Conservation (phyloP, 2,113 vertebrate species). For the Origma solitaria region DNA sequence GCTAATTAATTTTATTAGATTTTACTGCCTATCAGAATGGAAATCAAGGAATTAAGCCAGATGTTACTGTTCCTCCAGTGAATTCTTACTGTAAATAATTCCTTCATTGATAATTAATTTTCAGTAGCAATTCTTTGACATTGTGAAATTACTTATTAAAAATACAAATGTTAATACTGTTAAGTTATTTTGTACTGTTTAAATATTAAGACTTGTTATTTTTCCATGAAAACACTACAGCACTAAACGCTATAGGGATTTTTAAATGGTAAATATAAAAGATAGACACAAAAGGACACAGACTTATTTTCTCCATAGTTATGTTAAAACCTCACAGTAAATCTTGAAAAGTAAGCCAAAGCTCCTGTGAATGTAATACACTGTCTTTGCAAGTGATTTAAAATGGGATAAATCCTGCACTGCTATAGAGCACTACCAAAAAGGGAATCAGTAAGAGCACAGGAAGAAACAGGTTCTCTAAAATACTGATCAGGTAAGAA, state of each 20-base stretch:
- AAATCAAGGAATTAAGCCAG: conserved; percentile 40
- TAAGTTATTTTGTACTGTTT: background rate
- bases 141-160: background rate
- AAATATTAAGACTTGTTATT: background rate
- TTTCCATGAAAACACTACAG: background rate
- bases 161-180: background rate
- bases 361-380: background rate
- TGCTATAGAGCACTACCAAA: background rate
- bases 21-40: background rate
- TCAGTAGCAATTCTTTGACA: conserved; percentile 43
- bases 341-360: background rate
- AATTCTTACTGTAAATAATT: conserved; percentile 31
- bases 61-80: background rate
- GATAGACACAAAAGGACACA: background rate
- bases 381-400: background rate
- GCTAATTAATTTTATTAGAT: background rate
- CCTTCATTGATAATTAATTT: conserved; percentile 37
- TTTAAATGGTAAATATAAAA: background rate
- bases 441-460: background rate
- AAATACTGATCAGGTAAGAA: background rate
- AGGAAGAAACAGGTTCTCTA: background rate
- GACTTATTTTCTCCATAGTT: background rate
- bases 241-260: background rate
- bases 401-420: background rate
- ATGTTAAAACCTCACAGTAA: background rate